Conservation (phyloP, 2,113 vertebrate species). For the Oostethus manadensis region DNA sequence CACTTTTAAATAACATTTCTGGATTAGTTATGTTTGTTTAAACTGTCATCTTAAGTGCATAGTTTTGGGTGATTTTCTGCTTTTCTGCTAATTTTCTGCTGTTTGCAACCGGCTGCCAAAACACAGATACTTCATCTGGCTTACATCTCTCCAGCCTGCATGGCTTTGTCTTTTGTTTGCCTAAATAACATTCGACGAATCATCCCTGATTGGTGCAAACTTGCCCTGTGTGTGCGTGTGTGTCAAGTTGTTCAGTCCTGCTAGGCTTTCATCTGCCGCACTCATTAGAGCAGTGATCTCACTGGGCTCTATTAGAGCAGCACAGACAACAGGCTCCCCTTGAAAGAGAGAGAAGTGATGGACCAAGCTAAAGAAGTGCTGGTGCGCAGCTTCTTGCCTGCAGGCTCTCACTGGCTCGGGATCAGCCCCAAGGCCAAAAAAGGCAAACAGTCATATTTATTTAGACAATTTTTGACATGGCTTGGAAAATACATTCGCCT, state of each 20-base stretch:
- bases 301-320: conserved; percentile 48
- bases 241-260: conserved; percentile 49
- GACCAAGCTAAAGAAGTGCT: conserved; percentile 46
- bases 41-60: too few species aligned
- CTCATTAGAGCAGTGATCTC: conserved; percentile 59
- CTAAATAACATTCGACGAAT: conserved; percentile 22
- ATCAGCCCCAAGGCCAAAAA: conserved; percentile 60
- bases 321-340: conserved; percentile 48
- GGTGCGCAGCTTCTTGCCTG: conserved; percentile 63
- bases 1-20: too few species aligned
- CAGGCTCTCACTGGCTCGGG: conserved; percentile 61
- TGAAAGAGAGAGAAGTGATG: conserved; percentile 55
- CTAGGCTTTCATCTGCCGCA: conserved; percentile 56
- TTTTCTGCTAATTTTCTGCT: neutral
- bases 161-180: conserved; percentile 42
- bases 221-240: conserved; percentile 2
- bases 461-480: too few species aligned
- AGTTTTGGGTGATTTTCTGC: too few species aligned
- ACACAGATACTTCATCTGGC: neutral
- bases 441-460: conserved; percentile 26
- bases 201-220: too few species aligned
- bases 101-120: too few species aligned
- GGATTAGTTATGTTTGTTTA: too few species aligned
- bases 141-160: conserved; percentile 11
- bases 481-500: too few species aligned